A percentile compares a stretch with the other conserved stretches of the same genome.
phyloP scores from a whole-genome alignment of 2,113 vertebrate species.

The Callochromis pleurospilus region DNA sequence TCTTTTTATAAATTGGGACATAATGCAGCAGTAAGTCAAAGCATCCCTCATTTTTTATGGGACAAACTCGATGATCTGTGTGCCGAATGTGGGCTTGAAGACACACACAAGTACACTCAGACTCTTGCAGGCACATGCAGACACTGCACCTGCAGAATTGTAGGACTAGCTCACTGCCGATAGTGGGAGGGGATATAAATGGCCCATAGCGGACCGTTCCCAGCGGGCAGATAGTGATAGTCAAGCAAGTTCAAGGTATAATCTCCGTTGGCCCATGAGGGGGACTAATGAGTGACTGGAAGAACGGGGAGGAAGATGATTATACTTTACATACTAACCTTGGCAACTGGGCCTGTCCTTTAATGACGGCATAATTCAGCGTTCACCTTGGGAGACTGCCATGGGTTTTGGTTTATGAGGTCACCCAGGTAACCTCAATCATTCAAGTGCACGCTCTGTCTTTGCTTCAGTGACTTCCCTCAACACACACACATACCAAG shows the following conservation, averaged over 20 bases:
- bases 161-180: constrained; percentile 2
- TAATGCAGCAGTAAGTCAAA: constrained; percentile 59
- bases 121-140: constrained; percentile 7
- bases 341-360: constrained; percentile 75
- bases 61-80: constrained; percentile 60
- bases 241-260: constrained; percentile 73
- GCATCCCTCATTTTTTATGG: constrained; percentile 62
- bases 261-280: constrained; percentile 67
- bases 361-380: constrained; percentile 81
- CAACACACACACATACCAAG: constrained; percentile 33
- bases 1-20: constrained; percentile 63
- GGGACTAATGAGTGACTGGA: constrained; percentile 74
- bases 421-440: constrained; percentile 77
- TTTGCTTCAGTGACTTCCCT: constrained; percentile 70
- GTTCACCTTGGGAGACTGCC: constrained; percentile 79
- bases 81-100: constrained; percentile 11
- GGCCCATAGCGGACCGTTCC: constrained; percentile 57
- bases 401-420: constrained; percentile 78
- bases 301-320: constrained; percentile 68
- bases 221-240: constrained; percentile 58
- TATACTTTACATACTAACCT: constrained; percentile 82
- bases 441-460: constrained; percentile 74
- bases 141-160: constrained; percentile 45
- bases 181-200: constrained; percentile 64
- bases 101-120: constrained; percentile 18